Evolutionary conservation across 2,113 vertebrate species (phyloP).

Genomic region (Salvelinus sp.): DNA sequence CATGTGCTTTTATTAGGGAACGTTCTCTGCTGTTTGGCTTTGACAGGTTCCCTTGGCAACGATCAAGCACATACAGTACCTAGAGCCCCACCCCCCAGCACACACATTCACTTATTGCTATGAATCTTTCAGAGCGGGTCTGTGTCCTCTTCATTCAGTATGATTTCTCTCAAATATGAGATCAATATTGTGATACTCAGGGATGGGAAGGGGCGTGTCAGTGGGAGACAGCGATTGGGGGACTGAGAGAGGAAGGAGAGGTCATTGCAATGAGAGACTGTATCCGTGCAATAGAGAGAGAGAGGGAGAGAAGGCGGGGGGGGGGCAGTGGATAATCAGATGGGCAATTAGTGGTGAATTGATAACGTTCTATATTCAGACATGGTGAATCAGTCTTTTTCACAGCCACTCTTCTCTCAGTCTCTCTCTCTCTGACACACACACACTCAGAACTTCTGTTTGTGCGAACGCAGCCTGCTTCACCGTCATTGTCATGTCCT

Average conservation of each 20-base stretch:
- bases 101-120: conserved; percentile 36
- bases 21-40: conserved; percentile 56
- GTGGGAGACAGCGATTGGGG: background rate
- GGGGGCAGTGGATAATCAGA: conserved; percentile 17
- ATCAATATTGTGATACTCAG: conserved; percentile 2
- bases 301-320: background rate
- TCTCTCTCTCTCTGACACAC: background rate
- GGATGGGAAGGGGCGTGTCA: background rate
- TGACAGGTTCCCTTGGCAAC: conserved; percentile 74
- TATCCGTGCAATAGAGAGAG: conserved; percentile 1
- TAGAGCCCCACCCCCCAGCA: conserved; percentile 40
- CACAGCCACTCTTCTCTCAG: conserved; percentile 18
- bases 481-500: too few species aligned
- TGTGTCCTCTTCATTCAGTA: background rate
- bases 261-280: background rate
- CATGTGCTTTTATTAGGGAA: conserved; percentile 18
- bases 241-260: conserved; percentile 5
- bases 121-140: conserved; percentile 15
- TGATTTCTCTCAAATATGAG: background rate
- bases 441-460: background rate
- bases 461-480: too few species aligned
- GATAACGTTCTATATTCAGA: conserved; percentile 68
- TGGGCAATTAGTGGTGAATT: conserved; percentile 65
- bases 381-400: conserved; percentile 45
- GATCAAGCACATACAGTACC: conserved; percentile 46